Percentiles rank a stretch among this genome's conserved stretches.
phyloP scores from a whole-genome alignment of 2,797 vertebrate genomes.

The Sebastes reedi region DNA sequence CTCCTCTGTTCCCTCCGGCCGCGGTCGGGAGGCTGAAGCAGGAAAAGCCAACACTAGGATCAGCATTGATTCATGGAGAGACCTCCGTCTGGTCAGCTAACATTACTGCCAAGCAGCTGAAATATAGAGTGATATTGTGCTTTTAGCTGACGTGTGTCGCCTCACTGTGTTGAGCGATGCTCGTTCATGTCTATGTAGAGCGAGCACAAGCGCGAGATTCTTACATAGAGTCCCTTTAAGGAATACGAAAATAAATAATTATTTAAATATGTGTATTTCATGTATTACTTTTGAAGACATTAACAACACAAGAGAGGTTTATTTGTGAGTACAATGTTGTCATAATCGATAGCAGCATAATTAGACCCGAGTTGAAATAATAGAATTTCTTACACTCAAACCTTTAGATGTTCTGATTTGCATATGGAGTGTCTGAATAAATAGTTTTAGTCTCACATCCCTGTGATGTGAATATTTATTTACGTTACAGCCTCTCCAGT shows the following conservation, averaged over 20 bases:
- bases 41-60: too few relatives aligned
- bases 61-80: too few relatives aligned
- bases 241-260: neutral
- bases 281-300: neutral
- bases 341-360: neutral
- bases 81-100: too few relatives aligned
- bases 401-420: neutral
- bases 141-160: too few relatives aligned
- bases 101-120: too few relatives aligned
- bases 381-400: neutral
- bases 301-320: neutral
- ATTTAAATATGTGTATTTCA: neutral
- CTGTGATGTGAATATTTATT: conserved; percentile 7
- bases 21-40: too few relatives aligned
- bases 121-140: too few relatives aligned
- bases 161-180: too few relatives aligned
- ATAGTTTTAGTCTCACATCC: conserved; percentile 1
- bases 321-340: neutral
- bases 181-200: too few relatives aligned
- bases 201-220: too few relatives aligned
- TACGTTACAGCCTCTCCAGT: neutral
- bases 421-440: neutral
- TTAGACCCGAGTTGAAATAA: neutral
- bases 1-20: too few relatives aligned
- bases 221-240: neutral